A percentile compares a stretch with the other conserved stretches of the same genome.
phyloP scores from a whole-genome alignment of 2,113 vertebrate genomes.

The Cavia aperea region DNA sequence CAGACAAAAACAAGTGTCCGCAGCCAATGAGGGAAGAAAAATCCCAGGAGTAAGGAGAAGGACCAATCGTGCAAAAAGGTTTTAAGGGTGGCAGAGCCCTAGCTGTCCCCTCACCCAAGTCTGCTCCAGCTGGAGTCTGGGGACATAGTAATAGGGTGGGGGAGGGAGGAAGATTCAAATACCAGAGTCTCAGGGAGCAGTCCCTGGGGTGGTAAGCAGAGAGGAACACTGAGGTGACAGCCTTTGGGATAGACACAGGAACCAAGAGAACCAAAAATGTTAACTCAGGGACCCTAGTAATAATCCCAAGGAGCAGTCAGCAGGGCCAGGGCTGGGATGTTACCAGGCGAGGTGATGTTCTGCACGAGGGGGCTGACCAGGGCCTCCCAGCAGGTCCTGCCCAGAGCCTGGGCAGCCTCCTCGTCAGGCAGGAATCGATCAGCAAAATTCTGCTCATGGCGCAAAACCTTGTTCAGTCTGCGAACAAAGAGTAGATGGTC shows the following conservation, averaged over 20 bases:
- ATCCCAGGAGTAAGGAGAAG: neutral
- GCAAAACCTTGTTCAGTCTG: conserved; percentile 88
- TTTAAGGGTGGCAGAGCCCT: neutral
- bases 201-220: conserved; percentile 22
- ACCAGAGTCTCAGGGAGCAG: conserved; percentile 33
- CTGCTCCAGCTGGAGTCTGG: conserved; percentile 16
- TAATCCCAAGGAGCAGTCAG: neutral
- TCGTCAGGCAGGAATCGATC: conserved; percentile 88
- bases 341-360: conserved; percentile 89
- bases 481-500: neutral
- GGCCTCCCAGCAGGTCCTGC: conserved; percentile 94
- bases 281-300: neutral
- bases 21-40: neutral
- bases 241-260: conserved; percentile 36
- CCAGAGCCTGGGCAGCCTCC: conserved; percentile 87
- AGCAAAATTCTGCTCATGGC: conserved; percentile 91
- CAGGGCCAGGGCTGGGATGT: neutral
- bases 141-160: neutral
- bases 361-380: conserved; percentile 88
- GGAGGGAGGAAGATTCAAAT: neutral
- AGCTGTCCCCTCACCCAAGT: neutral
- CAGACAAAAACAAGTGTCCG: neutral
- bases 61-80: neutral
- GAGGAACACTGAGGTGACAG: conserved; percentile 26
- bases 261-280: conserved; percentile 28